Conservation (phyloP, 2,888 invertebrate genomes). For the Morpho achilles region DNA sequence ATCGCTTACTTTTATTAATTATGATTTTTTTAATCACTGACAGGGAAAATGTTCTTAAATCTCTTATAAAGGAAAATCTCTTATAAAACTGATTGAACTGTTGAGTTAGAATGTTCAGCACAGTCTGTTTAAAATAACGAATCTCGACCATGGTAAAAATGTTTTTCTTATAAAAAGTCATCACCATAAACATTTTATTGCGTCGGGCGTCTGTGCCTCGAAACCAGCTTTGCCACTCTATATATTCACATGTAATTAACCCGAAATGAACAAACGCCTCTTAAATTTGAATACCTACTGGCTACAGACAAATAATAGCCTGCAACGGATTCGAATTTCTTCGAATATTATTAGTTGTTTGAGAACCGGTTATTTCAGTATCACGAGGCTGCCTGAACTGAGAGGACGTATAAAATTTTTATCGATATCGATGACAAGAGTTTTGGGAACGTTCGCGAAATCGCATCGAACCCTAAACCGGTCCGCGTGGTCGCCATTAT, state of each 20-base stretch:
- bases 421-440: slow-evolving; percentile 43
- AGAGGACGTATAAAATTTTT: slow-evolving; percentile 56
- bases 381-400: slow-evolving; percentile 57
- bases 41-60: too few species aligned
- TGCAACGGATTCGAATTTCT: slow-evolving; percentile 25
- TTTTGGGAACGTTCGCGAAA: slow-evolving; percentile 52
- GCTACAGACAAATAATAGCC: slow-evolving; percentile 24
- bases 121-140: background rate
- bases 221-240: slow-evolving; percentile 25
- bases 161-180: slow-evolving; percentile 1
- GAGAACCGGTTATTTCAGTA: slow-evolving; percentile 67
- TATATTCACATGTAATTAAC: slow-evolving; percentile 30
- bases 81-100: too few species aligned
- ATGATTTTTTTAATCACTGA: too few species aligned
- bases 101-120: background rate
- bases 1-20: too few species aligned
- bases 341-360: slow-evolving; percentile 27
- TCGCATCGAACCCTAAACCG: slow-evolving; percentile 51
- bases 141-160: slow-evolving; percentile 7
- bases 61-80: too few species aligned
- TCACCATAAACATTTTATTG: slow-evolving; percentile 15
- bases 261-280: slow-evolving; percentile 32
- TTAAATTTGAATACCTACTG: slow-evolving; percentile 32
- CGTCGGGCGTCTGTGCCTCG: slow-evolving; percentile 17
- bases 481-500: slow-evolving; percentile 57